Evolutionary conservation across 53 echinoderm and acorn worm genomes (phyloP).

Genomic region (Hippasteria phrygiana): DNA sequence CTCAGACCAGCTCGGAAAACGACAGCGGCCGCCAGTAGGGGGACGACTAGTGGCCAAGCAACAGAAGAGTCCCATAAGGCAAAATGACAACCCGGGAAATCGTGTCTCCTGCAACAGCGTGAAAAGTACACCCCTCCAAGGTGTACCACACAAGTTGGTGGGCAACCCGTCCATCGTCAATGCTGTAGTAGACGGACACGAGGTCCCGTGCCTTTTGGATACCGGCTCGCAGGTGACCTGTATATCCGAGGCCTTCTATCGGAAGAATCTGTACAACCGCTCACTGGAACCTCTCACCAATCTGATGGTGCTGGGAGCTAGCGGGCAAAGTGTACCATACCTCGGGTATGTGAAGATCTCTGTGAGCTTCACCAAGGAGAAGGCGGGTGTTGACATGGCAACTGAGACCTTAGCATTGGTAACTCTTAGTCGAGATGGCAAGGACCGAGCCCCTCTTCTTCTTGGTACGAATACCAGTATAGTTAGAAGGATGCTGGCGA

Average conservation of each 20-base stretch:
- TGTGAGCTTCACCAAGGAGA: constrained; percentile 15
- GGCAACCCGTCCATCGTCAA: constrained; percentile 44
- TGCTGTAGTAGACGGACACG: constrained; percentile 43
- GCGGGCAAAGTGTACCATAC: constrained; percentile 67
- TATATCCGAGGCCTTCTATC: constrained; percentile 49
- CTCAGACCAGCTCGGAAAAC: constrained; percentile 68
- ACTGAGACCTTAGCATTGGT: constrained; percentile 66
- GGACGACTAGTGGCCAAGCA: constrained; percentile 50
- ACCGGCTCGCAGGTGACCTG: constrained; percentile 81
- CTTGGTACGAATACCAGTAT: constrained; percentile 74
- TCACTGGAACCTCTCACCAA: constrained; percentile 52
- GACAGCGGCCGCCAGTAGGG: constrained; percentile 49
- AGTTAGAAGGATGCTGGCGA: constrained; percentile 18
- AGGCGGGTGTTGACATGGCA: constrained; percentile 41
- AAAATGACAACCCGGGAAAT: not conserved
- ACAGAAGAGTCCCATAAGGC: not conserved
- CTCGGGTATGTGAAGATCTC: constrained; percentile 55
- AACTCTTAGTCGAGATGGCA: not conserved
- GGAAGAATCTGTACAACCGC: constrained; percentile 42
- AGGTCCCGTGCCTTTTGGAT: constrained; percentile 56
- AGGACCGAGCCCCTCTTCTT: constrained; percentile 44
- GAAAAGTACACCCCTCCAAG: not conserved
- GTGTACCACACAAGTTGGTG: constrained; percentile 50
- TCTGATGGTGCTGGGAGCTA: constrained; percentile 57
- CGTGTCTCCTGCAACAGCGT: not conserved